Evolutionary conservation across 2,888 invertebrate species (phyloP).

Genomic region (Oxystoma pomonae): DNA sequence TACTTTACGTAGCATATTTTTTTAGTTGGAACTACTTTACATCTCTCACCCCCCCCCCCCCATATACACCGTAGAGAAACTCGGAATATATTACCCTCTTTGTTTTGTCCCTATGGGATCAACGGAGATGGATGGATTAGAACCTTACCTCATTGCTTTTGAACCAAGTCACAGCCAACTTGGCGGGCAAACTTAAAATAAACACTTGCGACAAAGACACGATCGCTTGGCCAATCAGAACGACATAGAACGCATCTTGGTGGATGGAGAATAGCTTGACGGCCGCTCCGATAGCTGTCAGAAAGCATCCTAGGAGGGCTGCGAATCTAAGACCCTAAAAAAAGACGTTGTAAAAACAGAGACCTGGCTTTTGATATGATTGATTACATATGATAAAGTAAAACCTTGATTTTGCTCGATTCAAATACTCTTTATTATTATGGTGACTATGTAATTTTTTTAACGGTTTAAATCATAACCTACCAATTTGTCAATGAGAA

Average conservation of each 20-base stretch:
- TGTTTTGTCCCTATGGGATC: too few relatives aligned
- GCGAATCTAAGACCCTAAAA: conserved; percentile 76
- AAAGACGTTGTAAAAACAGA: conserved; percentile 1
- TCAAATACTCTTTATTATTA: too few relatives aligned
- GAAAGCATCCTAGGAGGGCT: conserved; percentile 73
- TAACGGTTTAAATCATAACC: conserved; percentile 46
- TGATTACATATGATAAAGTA: too few relatives aligned
- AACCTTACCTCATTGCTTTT: conserved; percentile 92
- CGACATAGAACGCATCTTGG: conserved; percentile 78
- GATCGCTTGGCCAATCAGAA: conserved; percentile 83
- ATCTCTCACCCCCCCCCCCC: too few relatives aligned
- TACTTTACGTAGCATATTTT: too few relatives aligned
- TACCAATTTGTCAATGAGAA: conserved; percentile 88
- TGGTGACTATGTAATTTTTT: too few relatives aligned
- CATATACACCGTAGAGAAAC: too few relatives aligned
- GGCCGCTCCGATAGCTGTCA: conserved; percentile 85
- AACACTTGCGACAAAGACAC: conserved; percentile 86
- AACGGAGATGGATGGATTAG: too few relatives aligned
- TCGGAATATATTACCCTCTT: too few relatives aligned
- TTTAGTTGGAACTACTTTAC: too few relatives aligned
- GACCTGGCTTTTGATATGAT: too few relatives aligned
- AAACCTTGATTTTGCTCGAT: too few relatives aligned
- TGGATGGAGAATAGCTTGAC: conserved; percentile 81
- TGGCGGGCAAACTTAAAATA: conserved; percentile 85
- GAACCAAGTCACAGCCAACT: conserved; percentile 95